Evolutionary conservation across 23 tunicate species (phyloP), one percentile per base, ranked within the genome.

Genomic region (Pegea sp.): DNA sequence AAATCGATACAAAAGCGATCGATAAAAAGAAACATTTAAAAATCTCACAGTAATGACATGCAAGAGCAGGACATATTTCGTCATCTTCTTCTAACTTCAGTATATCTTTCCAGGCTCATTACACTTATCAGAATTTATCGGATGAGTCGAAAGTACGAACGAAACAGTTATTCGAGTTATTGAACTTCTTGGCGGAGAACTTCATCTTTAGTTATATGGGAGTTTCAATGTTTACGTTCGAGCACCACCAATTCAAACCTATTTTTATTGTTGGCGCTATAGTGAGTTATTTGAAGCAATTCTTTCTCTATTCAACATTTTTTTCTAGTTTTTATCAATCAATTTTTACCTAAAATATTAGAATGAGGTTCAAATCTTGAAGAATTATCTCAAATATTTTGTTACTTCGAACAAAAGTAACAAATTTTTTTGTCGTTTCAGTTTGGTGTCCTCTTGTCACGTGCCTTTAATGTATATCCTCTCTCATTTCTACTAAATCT

Each of bases 171-270:
- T 78, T 91, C 44, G 93, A 91, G 54, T 24, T 91, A 5, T 65
- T 91, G 44, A 91, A 91, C 49, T 91, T 91, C 57, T 67, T 91
- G 22, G 99, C 99, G 5, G 99, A 91, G 51, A 91, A 91, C 62
- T 91, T 91, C 60, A 71, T 91, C 24, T 91, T 91, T 60, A 60
- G 75, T 53, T 91, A 91, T 73, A 91, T 91, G 99, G 99, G 99
- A 19, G 76, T 79, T 1, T 31, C 77, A 6, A 81, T 91, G 88
- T 91, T 91, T 43, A 67, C 90, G 0, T 91, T 72, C 42, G 31
- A 58, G 29, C 66, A 78, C 42, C 99, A 91, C 63, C 42, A 31
- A 16, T 91, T 91, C 67, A 64, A 64, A 19, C 67, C 99, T 1
- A 67, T 91, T 24, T 91, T 91, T 34, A 91, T 75, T 30, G 68